Evolutionary conservation across 2,797 vertebrate genomes (phyloP).

Genomic region (Enteromius treurensis): DNA sequence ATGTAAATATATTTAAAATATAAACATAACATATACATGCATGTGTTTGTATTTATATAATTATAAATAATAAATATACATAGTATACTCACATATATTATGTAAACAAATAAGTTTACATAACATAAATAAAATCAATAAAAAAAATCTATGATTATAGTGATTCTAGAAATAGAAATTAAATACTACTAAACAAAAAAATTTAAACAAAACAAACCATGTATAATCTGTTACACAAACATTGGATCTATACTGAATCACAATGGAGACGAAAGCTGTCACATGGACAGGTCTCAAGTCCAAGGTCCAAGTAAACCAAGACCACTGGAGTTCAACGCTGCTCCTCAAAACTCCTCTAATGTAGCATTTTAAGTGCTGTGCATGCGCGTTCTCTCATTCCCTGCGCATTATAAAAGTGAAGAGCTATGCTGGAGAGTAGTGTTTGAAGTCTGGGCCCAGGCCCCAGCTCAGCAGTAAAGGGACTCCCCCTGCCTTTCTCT

Average conservation of each 20-base stretch:
- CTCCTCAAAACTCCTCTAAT: neutral
- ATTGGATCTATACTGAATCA: neutral
- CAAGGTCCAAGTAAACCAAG: slow-evolving; percentile 10
- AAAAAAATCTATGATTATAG: too few species aligned
- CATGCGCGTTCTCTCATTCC: slow-evolving; percentile 24
- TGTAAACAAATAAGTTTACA: too few species aligned
- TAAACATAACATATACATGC: too few species aligned
- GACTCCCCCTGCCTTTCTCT: slow-evolving; percentile 69
- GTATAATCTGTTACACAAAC: neutral
- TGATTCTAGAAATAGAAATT: too few species aligned
- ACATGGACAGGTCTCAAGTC: neutral
- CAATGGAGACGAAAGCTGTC: neutral
- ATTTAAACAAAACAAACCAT: neutral
- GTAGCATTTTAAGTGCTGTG: slow-evolving; percentile 14
- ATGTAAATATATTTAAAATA: too few species aligned
- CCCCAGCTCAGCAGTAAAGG: slow-evolving; percentile 72
- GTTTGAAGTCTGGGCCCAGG: slow-evolving; percentile 79
- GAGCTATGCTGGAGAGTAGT: slow-evolving; percentile 63
- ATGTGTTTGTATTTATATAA: too few species aligned
- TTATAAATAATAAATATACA: too few species aligned
- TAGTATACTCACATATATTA: too few species aligned
- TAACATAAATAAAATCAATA: too few species aligned
- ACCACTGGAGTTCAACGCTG: neutral
- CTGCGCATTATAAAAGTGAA: slow-evolving; percentile 52
- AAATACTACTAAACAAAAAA: too few species aligned